Conservation (phyloP, 2,113 vertebrate species). For the Scatophagus argus region DNA sequence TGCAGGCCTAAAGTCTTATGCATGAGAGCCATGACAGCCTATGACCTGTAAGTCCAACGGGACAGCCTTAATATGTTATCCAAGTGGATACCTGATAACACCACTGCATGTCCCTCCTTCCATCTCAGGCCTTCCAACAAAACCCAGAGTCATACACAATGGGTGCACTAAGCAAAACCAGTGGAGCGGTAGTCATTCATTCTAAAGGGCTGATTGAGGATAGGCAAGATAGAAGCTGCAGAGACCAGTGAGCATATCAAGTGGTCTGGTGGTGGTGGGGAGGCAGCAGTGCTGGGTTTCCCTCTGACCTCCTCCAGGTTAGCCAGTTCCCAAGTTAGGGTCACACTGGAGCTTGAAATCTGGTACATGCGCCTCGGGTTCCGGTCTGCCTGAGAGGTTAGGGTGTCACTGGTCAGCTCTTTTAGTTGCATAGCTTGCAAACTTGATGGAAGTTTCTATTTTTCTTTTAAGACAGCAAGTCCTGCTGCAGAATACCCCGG, state of each 20-base stretch:
- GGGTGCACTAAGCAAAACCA: slow-evolving; percentile 78
- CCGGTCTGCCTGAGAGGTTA: slow-evolving; percentile 56
- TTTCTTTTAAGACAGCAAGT: slow-evolving; percentile 3
- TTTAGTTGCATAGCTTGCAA: slow-evolving; percentile 54
- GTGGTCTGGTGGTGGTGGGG: slow-evolving; percentile 70
- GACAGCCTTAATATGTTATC: slow-evolving; percentile 74
- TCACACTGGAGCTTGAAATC: slow-evolving; percentile 79
- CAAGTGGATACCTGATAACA: slow-evolving; percentile 78
- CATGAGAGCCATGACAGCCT: slow-evolving; percentile 75
- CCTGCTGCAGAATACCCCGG: slow-evolving; percentile 27
- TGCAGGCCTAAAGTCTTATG: slow-evolving; percentile 33
- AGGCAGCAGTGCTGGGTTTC: slow-evolving; percentile 77
- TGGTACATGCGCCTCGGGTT: slow-evolving; percentile 73
- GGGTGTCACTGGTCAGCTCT: slow-evolving; percentile 56
- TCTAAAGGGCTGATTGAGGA: slow-evolving; percentile 76
- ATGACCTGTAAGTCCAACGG: slow-evolving; percentile 71
- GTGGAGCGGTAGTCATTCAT: slow-evolving; percentile 83
- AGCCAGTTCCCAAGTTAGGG: slow-evolving; percentile 86
- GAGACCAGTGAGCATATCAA: slow-evolving; percentile 78
- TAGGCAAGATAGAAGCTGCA: slow-evolving; percentile 66
- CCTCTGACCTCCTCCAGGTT: slow-evolving; percentile 79
- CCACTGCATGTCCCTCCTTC: slow-evolving; percentile 51
- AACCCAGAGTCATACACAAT: slow-evolving; percentile 79
- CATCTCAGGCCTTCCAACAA: slow-evolving; percentile 72
- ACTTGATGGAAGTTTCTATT: slow-evolving; percentile 23